Percentiles rank a stretch among this genome's conserved stretches.
Conservation (phyloP, 2,888 invertebrate species). For the Hirtodrosophila confusa region DNA sequence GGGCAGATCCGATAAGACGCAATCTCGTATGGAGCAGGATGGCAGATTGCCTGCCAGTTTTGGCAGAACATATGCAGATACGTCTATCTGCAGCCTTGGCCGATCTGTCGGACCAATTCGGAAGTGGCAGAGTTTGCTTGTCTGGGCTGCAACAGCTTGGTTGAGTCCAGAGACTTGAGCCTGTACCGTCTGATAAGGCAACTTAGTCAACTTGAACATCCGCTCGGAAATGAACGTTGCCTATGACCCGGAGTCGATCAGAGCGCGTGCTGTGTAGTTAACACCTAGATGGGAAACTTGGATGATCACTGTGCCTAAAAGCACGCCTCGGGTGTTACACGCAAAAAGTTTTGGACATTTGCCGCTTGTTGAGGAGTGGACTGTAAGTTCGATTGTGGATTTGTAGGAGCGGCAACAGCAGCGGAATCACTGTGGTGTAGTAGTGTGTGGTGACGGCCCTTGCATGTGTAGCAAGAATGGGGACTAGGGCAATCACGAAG, state of each 20-base stretch:
- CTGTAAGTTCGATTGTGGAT: neutral
- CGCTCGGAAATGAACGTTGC: slow-evolving; percentile 28
- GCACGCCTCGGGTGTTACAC: slow-evolving; percentile 3
- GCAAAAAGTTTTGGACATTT: neutral
- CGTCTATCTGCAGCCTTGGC: slow-evolving; percentile 7
- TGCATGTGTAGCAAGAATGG: slow-evolving; percentile 1
- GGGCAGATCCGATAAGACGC: neutral
- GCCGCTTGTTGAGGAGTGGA: neutral
- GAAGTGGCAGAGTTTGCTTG: slow-evolving; percentile 18
- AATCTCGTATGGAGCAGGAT: neutral
- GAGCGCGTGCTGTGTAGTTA: slow-evolving; percentile 11
- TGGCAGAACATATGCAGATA: slow-evolving; percentile 21
- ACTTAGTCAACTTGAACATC: slow-evolving; percentile 16
- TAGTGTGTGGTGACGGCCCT: too few species aligned
- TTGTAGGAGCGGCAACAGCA: neutral
- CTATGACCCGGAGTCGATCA: slow-evolving; percentile 37
- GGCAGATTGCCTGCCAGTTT: slow-evolving; percentile 25
- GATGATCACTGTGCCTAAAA: slow-evolving; percentile 23
- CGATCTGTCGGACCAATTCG: neutral
- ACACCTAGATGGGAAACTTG: slow-evolving; percentile 18
- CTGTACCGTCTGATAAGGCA: slow-evolving; percentile 15
- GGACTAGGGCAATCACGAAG: slow-evolving; percentile 5
- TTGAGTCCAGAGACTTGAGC: slow-evolving; percentile 16
- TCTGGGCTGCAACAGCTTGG: slow-evolving; percentile 6
- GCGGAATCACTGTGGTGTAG: too few species aligned